Conservation (phyloP, 2,797 vertebrate genomes). For the Pipistrellus pipistrellus region DNA sequence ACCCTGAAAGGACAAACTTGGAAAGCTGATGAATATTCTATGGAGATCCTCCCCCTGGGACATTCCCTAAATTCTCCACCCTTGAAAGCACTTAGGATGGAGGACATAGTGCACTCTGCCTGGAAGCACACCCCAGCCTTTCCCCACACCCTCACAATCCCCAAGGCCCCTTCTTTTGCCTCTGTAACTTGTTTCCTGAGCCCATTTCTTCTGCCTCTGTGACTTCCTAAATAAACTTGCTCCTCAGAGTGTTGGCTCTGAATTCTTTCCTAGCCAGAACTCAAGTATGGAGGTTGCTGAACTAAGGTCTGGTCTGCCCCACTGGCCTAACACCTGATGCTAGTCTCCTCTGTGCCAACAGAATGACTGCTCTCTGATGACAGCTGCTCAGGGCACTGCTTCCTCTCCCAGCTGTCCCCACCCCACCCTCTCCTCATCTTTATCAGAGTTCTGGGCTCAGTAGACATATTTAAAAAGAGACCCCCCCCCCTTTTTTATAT, state of each 20-base stretch:
- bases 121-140: neutral
- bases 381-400: neutral
- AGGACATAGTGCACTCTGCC: neutral
- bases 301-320: neutral
- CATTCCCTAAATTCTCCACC: neutral
- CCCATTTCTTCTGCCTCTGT: neutral
- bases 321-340: neutral
- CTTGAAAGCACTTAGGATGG: neutral
- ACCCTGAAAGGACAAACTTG: neutral
- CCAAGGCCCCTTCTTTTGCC: neutral
- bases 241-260: neutral
- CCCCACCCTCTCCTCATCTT: neutral
- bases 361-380: constrained; percentile 18
- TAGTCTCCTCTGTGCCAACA: neutral
- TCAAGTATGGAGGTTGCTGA: neutral
- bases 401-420: accelerated
- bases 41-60: neutral
- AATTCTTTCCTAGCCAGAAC: neutral
- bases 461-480: constrained; percentile 34
- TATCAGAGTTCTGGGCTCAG: neutral
- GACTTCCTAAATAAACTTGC: neutral
- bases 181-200: neutral
- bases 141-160: accelerated
- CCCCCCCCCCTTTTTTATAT: neutral
- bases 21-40: neutral